These are phyloP conservation scores for Protobothrops mucrosquamatus DNA, from an alignment of 2,113 vertebrate genomes.

Conservation along the genomic window DNA sequence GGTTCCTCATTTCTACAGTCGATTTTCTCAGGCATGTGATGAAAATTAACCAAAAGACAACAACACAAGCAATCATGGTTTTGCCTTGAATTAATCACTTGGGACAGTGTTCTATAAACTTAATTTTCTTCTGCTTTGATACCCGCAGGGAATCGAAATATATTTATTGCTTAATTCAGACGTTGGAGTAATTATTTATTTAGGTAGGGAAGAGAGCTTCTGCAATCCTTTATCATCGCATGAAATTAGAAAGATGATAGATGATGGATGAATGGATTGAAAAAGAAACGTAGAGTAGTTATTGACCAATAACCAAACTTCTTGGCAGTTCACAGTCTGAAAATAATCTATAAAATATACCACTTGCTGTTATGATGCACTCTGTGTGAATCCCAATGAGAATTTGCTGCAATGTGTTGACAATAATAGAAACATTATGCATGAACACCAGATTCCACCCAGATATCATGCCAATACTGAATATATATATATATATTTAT, in stretches of 20 bases:
- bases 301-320: not conserved
- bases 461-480: not conserved
- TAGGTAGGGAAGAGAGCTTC: conserved; percentile 17
- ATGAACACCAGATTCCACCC: not conserved
- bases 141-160: conserved; percentile 22
- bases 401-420: not conserved
- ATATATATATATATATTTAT: not conserved
- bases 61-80: not conserved
- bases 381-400: not conserved
- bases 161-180: conserved; percentile 35
- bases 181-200: not conserved
- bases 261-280: not conserved
- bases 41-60: rapidly evolving
- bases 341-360: conserved; percentile 4
- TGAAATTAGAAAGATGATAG: not conserved
- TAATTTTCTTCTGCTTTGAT: not conserved
- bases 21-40: not conserved
- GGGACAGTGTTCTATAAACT: not conserved
- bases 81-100: not conserved
- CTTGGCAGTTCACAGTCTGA: not conserved
- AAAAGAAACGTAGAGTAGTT: not conserved
- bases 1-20: not conserved
- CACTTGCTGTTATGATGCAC: not conserved
- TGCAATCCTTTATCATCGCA: not conserved
- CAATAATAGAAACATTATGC: not conserved